Conservation (phyloP, 2,113 vertebrate genomes). For the Collichthys lucidus region DNA sequence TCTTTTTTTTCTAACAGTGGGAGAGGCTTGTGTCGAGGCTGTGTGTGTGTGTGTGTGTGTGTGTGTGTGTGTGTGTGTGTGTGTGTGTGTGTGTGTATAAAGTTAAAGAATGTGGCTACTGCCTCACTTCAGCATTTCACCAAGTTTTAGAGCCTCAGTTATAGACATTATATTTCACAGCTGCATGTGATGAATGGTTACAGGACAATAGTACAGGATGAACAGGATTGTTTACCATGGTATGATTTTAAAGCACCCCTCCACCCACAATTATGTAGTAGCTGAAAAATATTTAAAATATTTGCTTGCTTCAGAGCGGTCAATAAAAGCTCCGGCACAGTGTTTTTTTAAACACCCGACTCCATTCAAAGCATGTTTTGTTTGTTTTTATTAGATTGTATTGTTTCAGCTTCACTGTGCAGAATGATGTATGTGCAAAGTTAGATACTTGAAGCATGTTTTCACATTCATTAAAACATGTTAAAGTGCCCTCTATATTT, state of each 20-base stretch:
- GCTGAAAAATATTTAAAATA: not conserved
- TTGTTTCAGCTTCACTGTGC: not conserved
- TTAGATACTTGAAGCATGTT: too few relatives aligned
- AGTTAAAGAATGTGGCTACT: not conserved
- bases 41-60: not conserved
- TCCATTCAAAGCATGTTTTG: not conserved
- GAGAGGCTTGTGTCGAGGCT: conserved; percentile 63
- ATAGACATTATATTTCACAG: too few relatives aligned
- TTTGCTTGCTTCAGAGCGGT: not conserved
- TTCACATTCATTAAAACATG: not conserved
- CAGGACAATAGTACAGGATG: too few relatives aligned
- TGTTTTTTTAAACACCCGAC: too few relatives aligned
- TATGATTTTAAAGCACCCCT: not conserved
- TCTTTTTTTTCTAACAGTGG: conserved; percentile 31
- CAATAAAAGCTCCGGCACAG: too few relatives aligned
- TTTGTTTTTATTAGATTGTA: too few relatives aligned
- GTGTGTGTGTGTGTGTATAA: not conserved
- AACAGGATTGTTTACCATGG: too few relatives aligned
- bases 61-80: not conserved
- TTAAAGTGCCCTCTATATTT: too few relatives aligned
- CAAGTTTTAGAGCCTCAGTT: not conserved
- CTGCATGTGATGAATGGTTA: too few relatives aligned
- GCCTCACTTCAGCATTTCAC: not conserved
- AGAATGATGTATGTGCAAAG: too few relatives aligned
- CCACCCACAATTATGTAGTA: too few relatives aligned